Percentiles rank a stretch among this genome's conserved stretches.
Evolutionary conservation across 2,797 vertebrate genomes (phyloP).

Genomic region (Rhadinocentrus ornatus): DNA sequence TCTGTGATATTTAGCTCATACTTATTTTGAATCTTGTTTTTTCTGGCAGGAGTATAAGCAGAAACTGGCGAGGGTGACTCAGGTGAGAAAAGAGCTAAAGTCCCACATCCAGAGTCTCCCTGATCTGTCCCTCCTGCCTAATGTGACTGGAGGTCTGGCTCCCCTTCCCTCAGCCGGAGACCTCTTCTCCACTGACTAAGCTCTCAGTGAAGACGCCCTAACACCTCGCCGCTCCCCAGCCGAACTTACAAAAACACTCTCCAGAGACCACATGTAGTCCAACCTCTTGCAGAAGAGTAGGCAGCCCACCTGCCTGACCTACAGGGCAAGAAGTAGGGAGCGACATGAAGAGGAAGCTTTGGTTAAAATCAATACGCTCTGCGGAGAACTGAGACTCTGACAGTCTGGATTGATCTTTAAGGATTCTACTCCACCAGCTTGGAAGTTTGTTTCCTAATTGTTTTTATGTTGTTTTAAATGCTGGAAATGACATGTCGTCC

Average conservation of each 20-base stretch:
- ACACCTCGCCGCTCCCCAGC: slow-evolving; percentile 19
- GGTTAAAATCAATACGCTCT: slow-evolving; percentile 37
- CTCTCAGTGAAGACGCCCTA: slow-evolving; percentile 9
- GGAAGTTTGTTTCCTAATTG: slow-evolving; percentile 61
- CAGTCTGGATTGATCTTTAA: slow-evolving; percentile 43
- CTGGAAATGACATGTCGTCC: slow-evolving; percentile 34
- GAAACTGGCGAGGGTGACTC: slow-evolving; percentile 96
- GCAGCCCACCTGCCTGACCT: slow-evolving; percentile 32
- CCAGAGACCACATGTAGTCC: slow-evolving; percentile 44
- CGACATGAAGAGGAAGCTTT: slow-evolving; percentile 33
- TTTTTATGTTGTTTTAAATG: slow-evolving; percentile 61
- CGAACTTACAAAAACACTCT: slow-evolving; percentile 40
- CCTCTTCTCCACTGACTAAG: slow-evolving; percentile 97
- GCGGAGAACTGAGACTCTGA: slow-evolving; percentile 60
- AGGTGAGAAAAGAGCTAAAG: slow-evolving; percentile 98
- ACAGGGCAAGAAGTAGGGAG: slow-evolving; percentile 31
- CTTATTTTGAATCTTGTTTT: slow-evolving; percentile 6
- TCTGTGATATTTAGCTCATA: not conserved
- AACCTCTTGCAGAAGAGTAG: slow-evolving; percentile 26
- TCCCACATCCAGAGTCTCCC: slow-evolving; percentile 99
- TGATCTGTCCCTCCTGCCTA: slow-evolving; percentile 95
- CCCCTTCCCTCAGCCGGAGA: slow-evolving; percentile 97
- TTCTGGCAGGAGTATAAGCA: slow-evolving; percentile 93
- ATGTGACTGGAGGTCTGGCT: slow-evolving; percentile 95
- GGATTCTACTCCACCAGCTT: slow-evolving; percentile 78